Conservation (phyloP, 1,140 invertebrate genomes). For the Eubasilissa regina region DNA sequence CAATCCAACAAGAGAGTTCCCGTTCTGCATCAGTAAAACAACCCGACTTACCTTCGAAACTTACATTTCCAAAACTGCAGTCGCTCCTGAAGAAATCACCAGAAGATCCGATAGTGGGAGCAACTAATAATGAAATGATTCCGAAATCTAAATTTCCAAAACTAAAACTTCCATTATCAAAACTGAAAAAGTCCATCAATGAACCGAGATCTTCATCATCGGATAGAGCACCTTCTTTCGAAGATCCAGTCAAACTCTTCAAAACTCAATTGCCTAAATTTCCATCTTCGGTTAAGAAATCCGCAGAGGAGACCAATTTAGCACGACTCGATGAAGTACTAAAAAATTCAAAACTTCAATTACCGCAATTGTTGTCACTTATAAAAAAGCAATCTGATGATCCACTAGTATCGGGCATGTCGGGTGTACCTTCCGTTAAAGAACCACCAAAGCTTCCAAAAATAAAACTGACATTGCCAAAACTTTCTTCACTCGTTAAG, state of each 20-base stretch:
- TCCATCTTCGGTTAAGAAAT: constrained; percentile 5
- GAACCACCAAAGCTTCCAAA: not conserved
- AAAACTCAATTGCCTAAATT: constrained; percentile 4
- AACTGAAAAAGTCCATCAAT: not conserved
- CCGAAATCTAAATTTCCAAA: not conserved
- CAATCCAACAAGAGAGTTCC: not conserved
- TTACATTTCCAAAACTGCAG: not conserved
- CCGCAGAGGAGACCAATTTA: not conserved
- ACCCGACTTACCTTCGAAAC: not conserved
- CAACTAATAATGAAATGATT: not conserved
- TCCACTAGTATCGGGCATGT: not conserved
- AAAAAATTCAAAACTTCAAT: constrained; percentile 1
- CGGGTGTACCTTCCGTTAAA: not conserved
- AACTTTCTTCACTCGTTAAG: not conserved
- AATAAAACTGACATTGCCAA: not conserved
- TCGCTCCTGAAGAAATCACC: not conserved
- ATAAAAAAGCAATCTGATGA: not conserved
- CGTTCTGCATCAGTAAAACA: not conserved
- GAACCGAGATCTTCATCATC: not conserved
- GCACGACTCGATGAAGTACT: not conserved
- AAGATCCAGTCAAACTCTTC: constrained; percentile 16
- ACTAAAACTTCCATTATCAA: not conserved
- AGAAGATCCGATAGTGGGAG: not conserved
- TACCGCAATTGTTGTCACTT: not conserved
- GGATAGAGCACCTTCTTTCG: not conserved